Conservation (phyloP, 2,113 vertebrate genomes). For the Melanocharis versteri region DNA sequence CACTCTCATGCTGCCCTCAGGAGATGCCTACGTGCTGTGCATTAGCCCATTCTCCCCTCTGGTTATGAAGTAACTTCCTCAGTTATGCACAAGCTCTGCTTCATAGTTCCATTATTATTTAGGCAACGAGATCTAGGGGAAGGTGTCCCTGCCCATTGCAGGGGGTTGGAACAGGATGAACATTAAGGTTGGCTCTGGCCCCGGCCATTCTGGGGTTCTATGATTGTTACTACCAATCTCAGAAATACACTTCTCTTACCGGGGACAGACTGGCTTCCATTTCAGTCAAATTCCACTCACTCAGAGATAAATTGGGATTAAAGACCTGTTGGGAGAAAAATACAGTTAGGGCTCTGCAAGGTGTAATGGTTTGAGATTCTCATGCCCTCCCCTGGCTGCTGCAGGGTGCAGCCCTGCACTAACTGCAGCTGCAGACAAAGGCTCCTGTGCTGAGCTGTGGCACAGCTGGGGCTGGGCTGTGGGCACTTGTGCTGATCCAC, state of each 20-base stretch:
- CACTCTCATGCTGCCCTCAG: not conserved
- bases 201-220: not conserved
- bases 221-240: not conserved
- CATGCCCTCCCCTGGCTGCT: not conserved
- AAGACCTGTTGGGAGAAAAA: conserved; percentile 74
- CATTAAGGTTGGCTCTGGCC: not conserved
- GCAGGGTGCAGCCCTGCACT: not conserved
- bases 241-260: conserved; percentile 67
- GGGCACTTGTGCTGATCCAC: not conserved
- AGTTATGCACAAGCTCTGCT: not conserved
- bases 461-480: not conserved
- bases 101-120: not conserved
- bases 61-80: not conserved
- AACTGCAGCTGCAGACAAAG: not conserved
- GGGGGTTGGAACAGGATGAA: not conserved
- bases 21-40: not conserved
- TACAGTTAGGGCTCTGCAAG: not conserved
- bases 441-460: not conserved
- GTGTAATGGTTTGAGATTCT: not conserved
- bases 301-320: conserved; percentile 80
- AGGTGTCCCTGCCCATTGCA: not conserved
- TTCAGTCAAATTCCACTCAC: conserved; percentile 86
- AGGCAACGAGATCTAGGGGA: not conserved
- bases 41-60: not conserved
- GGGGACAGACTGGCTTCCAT: conserved; percentile 84